A percentile compares a stretch with the other conserved stretches of the same genome.
phyloP scores from a whole-genome alignment of 1,140 invertebrate species.

The Drosophila watanabei region DNA sequence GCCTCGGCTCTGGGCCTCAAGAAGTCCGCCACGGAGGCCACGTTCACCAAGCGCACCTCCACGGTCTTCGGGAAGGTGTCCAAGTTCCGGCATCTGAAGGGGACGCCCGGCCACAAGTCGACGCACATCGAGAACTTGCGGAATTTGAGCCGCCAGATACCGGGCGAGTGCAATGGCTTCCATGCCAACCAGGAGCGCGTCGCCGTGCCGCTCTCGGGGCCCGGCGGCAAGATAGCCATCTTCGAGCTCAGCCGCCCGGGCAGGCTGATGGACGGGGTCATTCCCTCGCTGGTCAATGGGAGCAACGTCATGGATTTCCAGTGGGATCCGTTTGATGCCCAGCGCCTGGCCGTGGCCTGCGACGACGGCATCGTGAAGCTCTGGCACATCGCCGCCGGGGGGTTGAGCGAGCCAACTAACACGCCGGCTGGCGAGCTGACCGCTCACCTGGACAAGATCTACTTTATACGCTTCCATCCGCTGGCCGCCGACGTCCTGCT shows the following conservation, averaged over 20 bases:
- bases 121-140: constrained; percentile 96
- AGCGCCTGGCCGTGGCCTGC: constrained; percentile 93
- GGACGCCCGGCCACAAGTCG: constrained; percentile 95
- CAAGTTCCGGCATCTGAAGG: constrained; percentile 97
- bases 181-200: constrained; percentile 94
- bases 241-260: constrained; percentile 93
- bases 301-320: constrained; percentile 96
- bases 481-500: constrained; percentile 93
- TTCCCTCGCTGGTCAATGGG: constrained; percentile 94
- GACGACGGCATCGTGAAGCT: constrained; percentile 96
- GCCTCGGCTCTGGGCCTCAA: constrained; percentile 54
- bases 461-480: constrained; percentile 96
- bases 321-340: constrained; percentile 96
- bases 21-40: constrained; percentile 87
- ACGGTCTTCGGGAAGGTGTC: constrained; percentile 96
- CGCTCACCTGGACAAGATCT: constrained; percentile 96
- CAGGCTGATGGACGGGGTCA: constrained; percentile 91
- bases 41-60: constrained; percentile 91
- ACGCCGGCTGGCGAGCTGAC: constrained; percentile 88
- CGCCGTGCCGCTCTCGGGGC: constrained; percentile 94
- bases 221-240: constrained; percentile 95
- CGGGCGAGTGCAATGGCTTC: constrained; percentile 97
- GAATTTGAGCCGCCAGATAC: constrained; percentile 95
- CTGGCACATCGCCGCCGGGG: constrained; percentile 91
- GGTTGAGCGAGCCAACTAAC: constrained; percentile 87